These are phyloP conservation scores for Gymnoscopelus microlampas DNA, from an alignment of 2,797 vertebrate genomes.

Conservation along the genomic window DNA sequence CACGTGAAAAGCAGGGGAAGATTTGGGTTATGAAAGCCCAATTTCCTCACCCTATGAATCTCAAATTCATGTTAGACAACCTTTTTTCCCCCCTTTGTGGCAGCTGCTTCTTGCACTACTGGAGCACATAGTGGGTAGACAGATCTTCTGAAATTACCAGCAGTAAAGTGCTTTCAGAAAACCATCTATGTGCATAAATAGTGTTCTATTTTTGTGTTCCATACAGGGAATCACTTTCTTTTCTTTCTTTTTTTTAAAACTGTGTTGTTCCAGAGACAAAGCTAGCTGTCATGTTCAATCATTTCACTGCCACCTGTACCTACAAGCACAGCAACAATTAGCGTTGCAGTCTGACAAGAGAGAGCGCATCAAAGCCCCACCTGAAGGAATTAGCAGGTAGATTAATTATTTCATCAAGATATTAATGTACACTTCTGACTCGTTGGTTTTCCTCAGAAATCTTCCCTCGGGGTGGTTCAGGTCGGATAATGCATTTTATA, in stretches of 20 bases:
- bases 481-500: neutral
- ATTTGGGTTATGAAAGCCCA: constrained; percentile 14
- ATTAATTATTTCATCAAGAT: constrained; percentile 4
- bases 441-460: neutral
- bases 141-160: constrained; percentile 40
- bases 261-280: constrained; percentile 20
- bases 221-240: constrained; percentile 29
- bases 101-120: constrained; percentile 66
- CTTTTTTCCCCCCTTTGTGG: constrained; percentile 42
- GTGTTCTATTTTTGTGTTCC: constrained; percentile 31
- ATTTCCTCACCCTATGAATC: constrained; percentile 37
- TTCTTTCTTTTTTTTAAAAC: constrained; percentile 15
- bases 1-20: constrained; percentile 2
- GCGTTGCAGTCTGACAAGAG: constrained; percentile 14
- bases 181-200: constrained; percentile 44
- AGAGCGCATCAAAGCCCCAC: constrained; percentile 9
- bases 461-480: neutral
- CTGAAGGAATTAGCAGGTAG: constrained; percentile 17
- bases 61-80: constrained; percentile 55
- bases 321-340: constrained; percentile 19
- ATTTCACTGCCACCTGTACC: neutral
- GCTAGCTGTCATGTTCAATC: constrained; percentile 18
- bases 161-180: constrained; percentile 42
- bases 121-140: constrained; percentile 58
- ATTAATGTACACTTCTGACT: neutral